Base-by-base conservation (phyloP, 2,888 invertebrate species). In the Timema cristinae region DNA sequence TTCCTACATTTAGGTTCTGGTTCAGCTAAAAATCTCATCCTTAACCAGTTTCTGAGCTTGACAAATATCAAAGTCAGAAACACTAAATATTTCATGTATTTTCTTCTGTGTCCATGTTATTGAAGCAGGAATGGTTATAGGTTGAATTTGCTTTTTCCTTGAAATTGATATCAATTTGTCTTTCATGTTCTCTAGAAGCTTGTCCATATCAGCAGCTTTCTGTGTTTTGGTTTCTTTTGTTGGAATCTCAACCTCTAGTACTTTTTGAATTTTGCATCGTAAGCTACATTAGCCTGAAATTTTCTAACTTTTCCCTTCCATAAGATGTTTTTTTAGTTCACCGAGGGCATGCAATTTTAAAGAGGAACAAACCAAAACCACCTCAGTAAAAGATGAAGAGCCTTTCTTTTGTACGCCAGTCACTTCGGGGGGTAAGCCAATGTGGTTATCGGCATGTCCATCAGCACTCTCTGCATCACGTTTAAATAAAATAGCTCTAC, bases 41-140 rank as follows among this genome's bases (percentile, higher is more conserved):
- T 32, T 32, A 32, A 32, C 4, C 32, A 32, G 32, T 32, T 4
- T 32, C 32, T 4, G 32, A 32, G 32, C 32, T 32, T 32, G 32
- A 32, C 32, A 32, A 32, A 32, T 4, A 32, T 1, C 32, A 32
- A 32, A 32, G 32, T 32, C 32, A 32, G 32, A 32, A 32, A 32
- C 32, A 32, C 32, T 32, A 32, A 32, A 59, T 59, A 47, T 69
- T 16, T 69, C 11, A 13, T 54, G 10, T 32, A 32, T 69, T 56
- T 69, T 69, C 47, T 54, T 9, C 1, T 8, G n/a, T 47, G 69
- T 47, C 54, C 69, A 54, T 56, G 54, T 69, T 15, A 69, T n/a
- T 32, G 69, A 69, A 69, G 69, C 52, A 47, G 69, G 54, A 69
- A 69, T 69, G 51, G 69, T 16, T 32, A 69, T 47, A 15, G 54